Conservation (phyloP, 2,113 vertebrate genomes). For the Ancistrus triradiatus region DNA sequence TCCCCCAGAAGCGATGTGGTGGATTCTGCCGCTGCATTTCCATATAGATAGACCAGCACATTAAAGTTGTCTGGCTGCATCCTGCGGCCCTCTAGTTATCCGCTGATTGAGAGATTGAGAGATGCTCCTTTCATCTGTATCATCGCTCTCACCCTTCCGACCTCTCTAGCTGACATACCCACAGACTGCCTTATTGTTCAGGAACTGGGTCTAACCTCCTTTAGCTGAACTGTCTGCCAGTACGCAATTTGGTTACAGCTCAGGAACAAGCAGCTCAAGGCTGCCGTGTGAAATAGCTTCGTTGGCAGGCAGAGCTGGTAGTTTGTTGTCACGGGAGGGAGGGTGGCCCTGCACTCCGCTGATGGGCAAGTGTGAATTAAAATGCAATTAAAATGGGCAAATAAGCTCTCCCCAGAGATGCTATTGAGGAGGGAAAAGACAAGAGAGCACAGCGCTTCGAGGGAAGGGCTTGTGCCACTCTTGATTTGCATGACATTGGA, state of each 20-base stretch:
- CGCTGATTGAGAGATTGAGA: conserved; percentile 64
- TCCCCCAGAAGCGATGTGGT: conserved; percentile 41
- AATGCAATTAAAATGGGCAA: conserved; percentile 71
- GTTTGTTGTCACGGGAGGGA: conserved; percentile 28
- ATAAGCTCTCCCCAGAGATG: conserved; percentile 64
- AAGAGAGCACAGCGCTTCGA: conserved; percentile 54
- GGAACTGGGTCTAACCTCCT: conserved; percentile 52
- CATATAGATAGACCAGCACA: conserved; percentile 73
- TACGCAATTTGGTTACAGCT: conserved; percentile 22
- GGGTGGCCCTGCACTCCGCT: conserved; percentile 49
- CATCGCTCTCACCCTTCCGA: conserved; percentile 39
- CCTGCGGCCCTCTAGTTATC: conserved; percentile 60
- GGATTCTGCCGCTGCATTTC: conserved; percentile 59
- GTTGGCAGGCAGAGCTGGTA: conserved; percentile 34
- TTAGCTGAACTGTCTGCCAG: conserved; percentile 39
- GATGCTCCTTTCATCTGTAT: conserved; percentile 58
- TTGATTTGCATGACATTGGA: conserved; percentile 68
- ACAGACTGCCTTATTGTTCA: conserved; percentile 51
- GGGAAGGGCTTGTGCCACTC: conserved; percentile 64
- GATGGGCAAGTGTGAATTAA: conserved; percentile 68
- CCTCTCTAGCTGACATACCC: conserved; percentile 12
- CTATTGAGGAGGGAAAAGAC: conserved; percentile 37
- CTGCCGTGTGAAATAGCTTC: conserved; percentile 14
- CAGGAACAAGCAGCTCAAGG: conserved; percentile 23
- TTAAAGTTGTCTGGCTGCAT: conserved; percentile 65